Conservation (phyloP, 2,888 invertebrate species). For the Eilema griseolum region DNA sequence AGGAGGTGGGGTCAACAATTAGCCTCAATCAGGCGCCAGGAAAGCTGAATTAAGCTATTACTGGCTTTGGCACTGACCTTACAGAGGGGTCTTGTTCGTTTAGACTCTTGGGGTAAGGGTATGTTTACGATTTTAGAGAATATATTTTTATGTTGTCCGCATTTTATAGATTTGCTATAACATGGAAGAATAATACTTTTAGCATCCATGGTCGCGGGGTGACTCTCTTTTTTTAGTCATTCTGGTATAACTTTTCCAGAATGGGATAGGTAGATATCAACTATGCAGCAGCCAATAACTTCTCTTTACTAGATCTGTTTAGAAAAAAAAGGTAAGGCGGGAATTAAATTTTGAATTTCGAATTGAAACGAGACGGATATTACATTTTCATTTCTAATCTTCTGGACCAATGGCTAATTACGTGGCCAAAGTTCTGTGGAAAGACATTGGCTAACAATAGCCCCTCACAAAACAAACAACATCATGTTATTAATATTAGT, state of each 20-base stretch:
- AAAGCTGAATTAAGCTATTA: conserved; percentile 71
- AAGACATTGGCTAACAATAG: no score
- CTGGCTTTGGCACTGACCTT: conserved; percentile 57
- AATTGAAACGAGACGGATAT: neutral
- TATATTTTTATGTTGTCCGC: neutral
- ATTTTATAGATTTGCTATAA: neutral
- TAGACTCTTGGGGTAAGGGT: neutral
- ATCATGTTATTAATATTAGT: neutral
- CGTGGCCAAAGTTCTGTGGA: no score
- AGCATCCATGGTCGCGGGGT: no score
- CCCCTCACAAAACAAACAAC: neutral
- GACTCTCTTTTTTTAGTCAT: neutral
- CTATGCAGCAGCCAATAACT: no score
- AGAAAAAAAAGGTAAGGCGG: no score
- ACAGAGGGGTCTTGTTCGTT: conserved; percentile 19
- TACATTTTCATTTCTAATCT: neutral
- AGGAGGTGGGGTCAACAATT: conserved; percentile 72
- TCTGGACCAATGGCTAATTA: neutral
- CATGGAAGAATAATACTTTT: no score
- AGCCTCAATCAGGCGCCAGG: conserved; percentile 75
- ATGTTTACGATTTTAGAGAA: neutral
- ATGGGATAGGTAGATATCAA: no score
- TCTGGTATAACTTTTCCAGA: no score
- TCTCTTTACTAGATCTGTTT: no score
- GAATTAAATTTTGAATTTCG: no score